Conservation (phyloP, 2,888 invertebrate genomes). For the Formica aserva region DNA sequence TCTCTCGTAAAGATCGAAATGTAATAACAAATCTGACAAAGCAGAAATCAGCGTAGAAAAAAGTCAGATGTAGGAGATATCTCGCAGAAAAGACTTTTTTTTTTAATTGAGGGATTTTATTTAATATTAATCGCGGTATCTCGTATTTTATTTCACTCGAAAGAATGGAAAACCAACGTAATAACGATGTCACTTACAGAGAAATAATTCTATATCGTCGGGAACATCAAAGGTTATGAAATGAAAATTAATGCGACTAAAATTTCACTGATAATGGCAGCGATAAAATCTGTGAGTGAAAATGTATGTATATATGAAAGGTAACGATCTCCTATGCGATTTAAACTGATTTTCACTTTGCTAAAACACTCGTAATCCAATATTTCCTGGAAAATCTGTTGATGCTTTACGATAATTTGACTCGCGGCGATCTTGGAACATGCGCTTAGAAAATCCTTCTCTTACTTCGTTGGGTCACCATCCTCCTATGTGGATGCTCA, state of each 20-base stretch:
- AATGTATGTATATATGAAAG: not conserved
- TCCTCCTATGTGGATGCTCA: conserved; percentile 35
- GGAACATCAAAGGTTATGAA: conserved; percentile 20
- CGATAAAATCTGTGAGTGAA: not conserved
- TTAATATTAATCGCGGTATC: conserved; percentile 8
- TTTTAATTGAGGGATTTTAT: not conserved
- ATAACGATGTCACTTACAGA: conserved; percentile 7
- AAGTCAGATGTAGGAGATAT: not conserved
- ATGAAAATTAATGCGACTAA: conserved; percentile 18
- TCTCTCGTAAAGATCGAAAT: not conserved
- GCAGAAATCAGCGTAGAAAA: not conserved
- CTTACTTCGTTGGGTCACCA: not conserved
- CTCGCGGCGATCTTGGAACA: conserved; percentile 19
- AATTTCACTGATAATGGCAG: conserved; percentile 12
- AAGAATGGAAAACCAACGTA: conserved; percentile 1
- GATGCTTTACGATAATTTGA: conserved; percentile 38
- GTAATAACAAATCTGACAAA: not conserved
- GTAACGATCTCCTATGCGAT: not conserved
- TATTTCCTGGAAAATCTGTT: conserved; percentile 20
- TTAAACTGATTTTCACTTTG: conserved; percentile 15
- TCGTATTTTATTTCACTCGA: not conserved
- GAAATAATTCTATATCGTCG: conserved; percentile 13
- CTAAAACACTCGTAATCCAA: conserved; percentile 21
- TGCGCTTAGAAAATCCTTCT: conserved; percentile 45
- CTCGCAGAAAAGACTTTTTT: not conserved